These are phyloP conservation scores for Halisarca cf. caerulea DNA, from an alignment of 37 sponge, comb jelly and placozoan genomes.

Conservation along the genomic window DNA sequence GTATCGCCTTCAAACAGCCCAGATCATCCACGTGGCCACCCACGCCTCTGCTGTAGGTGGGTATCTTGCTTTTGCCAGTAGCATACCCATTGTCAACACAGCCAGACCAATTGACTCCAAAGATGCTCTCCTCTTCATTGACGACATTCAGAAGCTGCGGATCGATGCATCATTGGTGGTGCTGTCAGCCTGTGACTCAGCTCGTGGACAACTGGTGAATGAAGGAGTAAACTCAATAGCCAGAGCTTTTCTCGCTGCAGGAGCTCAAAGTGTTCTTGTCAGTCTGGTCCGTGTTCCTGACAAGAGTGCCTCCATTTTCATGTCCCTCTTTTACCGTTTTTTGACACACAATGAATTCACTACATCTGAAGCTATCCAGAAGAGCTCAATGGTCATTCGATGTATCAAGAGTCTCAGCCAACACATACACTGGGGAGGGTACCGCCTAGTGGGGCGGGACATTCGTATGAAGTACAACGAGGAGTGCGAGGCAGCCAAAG, in stretches of 20 bases:
- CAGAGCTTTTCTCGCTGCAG: constrained; percentile 74
- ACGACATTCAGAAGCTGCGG: constrained; percentile 61
- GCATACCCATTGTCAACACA: not conserved
- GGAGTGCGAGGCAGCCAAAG: not conserved
- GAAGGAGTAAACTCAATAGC: constrained; percentile 78
- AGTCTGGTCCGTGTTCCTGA: constrained; percentile 76
- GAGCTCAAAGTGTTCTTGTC: constrained; percentile 74
- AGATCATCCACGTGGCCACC: constrained; percentile 74
- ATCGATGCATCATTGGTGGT: constrained; percentile 67
- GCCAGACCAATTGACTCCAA: constrained; percentile 19
- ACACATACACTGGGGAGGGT: constrained; percentile 75
- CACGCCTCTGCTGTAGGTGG: constrained; percentile 63
- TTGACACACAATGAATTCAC: constrained; percentile 48
- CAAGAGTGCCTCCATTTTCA: constrained; percentile 67
- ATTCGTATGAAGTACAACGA: constrained; percentile 10
- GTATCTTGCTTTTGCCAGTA: constrained; percentile 60
- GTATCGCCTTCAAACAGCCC: constrained; percentile 49
- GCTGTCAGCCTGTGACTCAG: constrained; percentile 69
- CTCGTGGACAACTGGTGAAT: constrained; percentile 42
- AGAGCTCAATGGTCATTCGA: constrained; percentile 60
- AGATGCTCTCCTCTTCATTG: constrained; percentile 47
- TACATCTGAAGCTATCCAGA: constrained; percentile 64
- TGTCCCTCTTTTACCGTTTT: constrained; percentile 78
- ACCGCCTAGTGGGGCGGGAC: constrained; percentile 66
- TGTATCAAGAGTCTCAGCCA: constrained; percentile 63